Percentiles rank a stretch among this genome's conserved stretches.
phyloP scores from a whole-genome alignment of 2,888 invertebrate genomes.

The Patella ulyssiponensis region DNA sequence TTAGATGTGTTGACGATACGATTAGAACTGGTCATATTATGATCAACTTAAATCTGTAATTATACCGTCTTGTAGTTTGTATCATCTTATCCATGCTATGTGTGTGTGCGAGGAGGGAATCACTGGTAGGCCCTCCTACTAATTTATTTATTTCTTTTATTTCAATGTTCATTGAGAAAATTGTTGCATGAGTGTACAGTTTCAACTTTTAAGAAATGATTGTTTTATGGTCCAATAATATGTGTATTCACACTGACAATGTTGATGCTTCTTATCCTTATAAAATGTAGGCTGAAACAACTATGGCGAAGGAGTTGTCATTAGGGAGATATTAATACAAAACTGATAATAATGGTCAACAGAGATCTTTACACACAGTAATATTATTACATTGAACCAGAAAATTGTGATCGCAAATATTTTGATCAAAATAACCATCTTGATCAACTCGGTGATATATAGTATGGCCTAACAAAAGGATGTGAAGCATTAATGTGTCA shows the following conservation, averaged over 20 bases:
- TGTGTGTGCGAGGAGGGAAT: constrained; percentile 10
- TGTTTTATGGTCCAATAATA: constrained; percentile 12
- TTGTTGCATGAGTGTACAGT: constrained; percentile 11
- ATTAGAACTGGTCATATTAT: background rate
- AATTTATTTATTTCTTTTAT: constrained; percentile 8
- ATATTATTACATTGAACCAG: too few species aligned
- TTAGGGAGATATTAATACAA: constrained; percentile 12
- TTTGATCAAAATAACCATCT: too few species aligned
- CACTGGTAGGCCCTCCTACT: background rate
- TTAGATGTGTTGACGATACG: background rate
- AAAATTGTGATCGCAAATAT: too few species aligned
- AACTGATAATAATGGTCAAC: background rate
- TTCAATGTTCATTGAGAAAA: constrained; percentile 9
- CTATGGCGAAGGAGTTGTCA: background rate
- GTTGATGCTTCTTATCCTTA: constrained; percentile 11
- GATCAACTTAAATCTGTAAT: background rate
- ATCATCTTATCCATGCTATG: constrained; percentile 12
- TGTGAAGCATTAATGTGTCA: constrained; percentile 11
- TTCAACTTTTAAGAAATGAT: constrained; percentile 12
- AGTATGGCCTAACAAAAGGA: background rate
- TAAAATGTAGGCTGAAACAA: background rate
- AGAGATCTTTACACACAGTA: background rate
- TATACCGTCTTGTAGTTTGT: constrained; percentile 7
- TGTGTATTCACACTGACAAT: constrained; percentile 11
- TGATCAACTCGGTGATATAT: too few species aligned